phyloP scores from a whole-genome alignment of 2,113 vertebrate species.

The Grammatotria lemairii region DNA sequence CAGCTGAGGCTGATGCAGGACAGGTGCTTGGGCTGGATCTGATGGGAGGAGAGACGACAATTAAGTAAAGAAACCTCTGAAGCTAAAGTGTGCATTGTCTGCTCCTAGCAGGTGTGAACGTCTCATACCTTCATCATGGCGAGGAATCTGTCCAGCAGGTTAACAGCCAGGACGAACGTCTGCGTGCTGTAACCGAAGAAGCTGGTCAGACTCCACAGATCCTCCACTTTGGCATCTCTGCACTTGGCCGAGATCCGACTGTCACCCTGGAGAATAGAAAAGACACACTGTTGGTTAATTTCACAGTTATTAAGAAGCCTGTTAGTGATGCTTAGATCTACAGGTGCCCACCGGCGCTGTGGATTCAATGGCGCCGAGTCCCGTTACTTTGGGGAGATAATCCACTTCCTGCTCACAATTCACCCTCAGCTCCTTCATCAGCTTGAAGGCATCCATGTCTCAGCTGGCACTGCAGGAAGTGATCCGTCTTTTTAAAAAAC shows the following conservation, averaged over 20 bases:
- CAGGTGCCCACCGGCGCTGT: constrained; percentile 71
- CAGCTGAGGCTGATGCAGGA: constrained; percentile 93
- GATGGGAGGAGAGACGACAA: background rate
- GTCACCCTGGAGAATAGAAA: constrained; percentile 68
- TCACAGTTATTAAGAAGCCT: background rate
- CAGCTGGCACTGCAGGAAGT: constrained; percentile 14
- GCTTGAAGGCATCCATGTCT: constrained; percentile 78
- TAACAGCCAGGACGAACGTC: constrained; percentile 92
- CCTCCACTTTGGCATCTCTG: constrained; percentile 90
- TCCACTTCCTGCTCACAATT: constrained; percentile 83
- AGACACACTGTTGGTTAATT: background rate
- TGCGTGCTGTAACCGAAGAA: constrained; percentile 94
- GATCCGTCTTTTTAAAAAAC: background rate
- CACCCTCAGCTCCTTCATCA: constrained; percentile 84
- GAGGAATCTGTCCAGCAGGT: constrained; percentile 94
- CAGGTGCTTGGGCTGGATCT: constrained; percentile 96
- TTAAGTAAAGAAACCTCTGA: background rate
- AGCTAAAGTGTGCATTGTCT: background rate
- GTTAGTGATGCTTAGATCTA: background rate
- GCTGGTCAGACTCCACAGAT: constrained; percentile 91
- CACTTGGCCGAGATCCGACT: constrained; percentile 81
- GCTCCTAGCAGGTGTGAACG: background rate
- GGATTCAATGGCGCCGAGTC: constrained; percentile 83
- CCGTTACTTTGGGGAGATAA: constrained; percentile 85
- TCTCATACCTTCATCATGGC: constrained; percentile 89